Base-by-base conservation (phyloP, 1,140 invertebrate genomes). In the Apis dorsata region DNA sequence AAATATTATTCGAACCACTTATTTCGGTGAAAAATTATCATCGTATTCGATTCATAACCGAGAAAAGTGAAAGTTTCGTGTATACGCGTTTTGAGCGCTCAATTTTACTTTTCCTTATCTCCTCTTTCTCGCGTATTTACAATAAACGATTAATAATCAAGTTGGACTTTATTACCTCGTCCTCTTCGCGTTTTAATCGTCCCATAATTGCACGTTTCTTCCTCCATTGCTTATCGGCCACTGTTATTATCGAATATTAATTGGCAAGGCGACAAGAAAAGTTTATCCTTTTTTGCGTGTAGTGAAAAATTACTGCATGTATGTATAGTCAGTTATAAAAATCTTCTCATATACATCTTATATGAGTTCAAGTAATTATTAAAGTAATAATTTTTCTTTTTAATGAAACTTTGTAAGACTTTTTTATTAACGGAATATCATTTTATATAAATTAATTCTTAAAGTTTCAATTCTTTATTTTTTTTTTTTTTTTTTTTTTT, bases 111-210 rank as follows among this genome's bases (percentile, higher is more conserved):
- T 21, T 13, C 62, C 24, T 73, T 75, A 78, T 84, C 79, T 72
- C 63, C 13, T 70, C 63, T 76, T 72, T 59, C 13, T 70, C 63
- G 60, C 62, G 59, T 86, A 88, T 90, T 90, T 87, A 70, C 85
- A 87, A 63, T 84, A 81, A 75, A 57, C 86, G 86, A 88, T 86
- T 69, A 81, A 87, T 85, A 83, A 66, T 34, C 17, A 19, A 19
- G 5, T 19, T 15, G 62, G 34, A 0, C 63, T 34, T 13, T 11
- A 34, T 81, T 53, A 44, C 71, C 57, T 44, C 24, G 63, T 68
- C 71, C 51, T 57, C 53, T 62, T 75, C 24, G 55, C 60, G 69
- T 28, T 44, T 77, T 75, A 80, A 87, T 80, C 71, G 59, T 68
- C 72, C 24, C 77, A 83, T 86, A 88, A 89, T 88, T 63, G 66